These are phyloP conservation scores for Danaus chrysippus DNA, from an alignment of 2,888 invertebrate genomes.

Conservation along the genomic window DNA sequence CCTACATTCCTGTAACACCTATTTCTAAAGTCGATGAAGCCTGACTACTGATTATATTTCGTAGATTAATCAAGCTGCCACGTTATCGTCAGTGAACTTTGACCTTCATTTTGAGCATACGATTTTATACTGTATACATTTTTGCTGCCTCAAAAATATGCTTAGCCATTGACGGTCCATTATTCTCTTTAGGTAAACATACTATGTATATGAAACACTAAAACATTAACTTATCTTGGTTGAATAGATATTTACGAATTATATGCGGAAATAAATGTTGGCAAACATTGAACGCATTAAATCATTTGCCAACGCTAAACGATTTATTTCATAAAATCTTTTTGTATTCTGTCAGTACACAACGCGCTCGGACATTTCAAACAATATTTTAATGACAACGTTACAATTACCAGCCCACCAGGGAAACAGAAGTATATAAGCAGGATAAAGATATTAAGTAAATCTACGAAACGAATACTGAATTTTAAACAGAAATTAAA, in stretches of 20 bases:
- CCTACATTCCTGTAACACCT: constrained; percentile 13
- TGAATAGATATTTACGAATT: too few relatives aligned
- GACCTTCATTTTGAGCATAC: constrained; percentile 3
- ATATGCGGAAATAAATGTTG: too few relatives aligned
- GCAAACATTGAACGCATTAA: neutral
- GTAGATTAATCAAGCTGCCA: constrained; percentile 28
- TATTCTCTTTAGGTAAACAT: too few relatives aligned
- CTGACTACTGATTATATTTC: constrained; percentile 13
- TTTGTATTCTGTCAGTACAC: neutral
- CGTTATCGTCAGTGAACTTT: constrained; percentile 12
- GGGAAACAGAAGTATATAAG: neutral
- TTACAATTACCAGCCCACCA: neutral
- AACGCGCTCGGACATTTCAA: neutral
- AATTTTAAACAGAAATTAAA: too few relatives aligned
- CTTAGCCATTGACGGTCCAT: neutral
- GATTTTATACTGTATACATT: constrained; percentile 1
- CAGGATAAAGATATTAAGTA: too few relatives aligned
- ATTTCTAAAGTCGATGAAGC: constrained; percentile 14
- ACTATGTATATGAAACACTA: too few relatives aligned
- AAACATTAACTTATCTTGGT: too few relatives aligned
- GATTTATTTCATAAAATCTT: neutral
- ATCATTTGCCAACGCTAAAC: neutral
- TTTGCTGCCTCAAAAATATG: neutral
- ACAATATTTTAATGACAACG: neutral
- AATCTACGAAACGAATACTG: too few relatives aligned